These are phyloP conservation scores for Chionodraco myersi DNA, from an alignment of 2,113 vertebrate species.

Conservation along the genomic window DNA sequence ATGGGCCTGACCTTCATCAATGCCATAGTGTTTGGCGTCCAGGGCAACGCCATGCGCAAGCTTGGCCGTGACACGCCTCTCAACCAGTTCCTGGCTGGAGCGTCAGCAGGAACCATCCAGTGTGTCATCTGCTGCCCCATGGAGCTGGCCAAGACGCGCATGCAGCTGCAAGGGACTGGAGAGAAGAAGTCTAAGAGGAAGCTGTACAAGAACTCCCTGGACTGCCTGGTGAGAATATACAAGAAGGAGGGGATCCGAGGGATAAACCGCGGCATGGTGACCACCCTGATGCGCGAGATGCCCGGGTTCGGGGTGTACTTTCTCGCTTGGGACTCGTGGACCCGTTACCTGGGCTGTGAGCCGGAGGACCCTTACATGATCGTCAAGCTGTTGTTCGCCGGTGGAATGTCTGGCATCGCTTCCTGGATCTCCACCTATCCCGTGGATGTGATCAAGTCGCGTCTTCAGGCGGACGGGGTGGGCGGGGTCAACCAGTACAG, in stretches of 20 bases:
- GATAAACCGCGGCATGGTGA: conserved; percentile 94
- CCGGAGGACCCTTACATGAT: conserved; percentile 91
- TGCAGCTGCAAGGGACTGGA: conserved; percentile 95
- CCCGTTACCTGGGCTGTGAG: conserved; percentile 91
- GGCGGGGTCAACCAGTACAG: conserved; percentile 89
- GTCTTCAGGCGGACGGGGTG: conserved; percentile 93
- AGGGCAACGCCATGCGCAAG: conserved; percentile 92
- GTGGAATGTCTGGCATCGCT: conserved; percentile 92
- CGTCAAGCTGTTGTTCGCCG: conserved; percentile 94
- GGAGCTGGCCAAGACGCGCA: conserved; percentile 97
- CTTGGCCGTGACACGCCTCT: conserved; percentile 91
- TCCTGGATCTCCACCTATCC: conserved; percentile 98
- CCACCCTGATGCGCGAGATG: conserved; percentile 93
- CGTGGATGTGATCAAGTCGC: conserved; percentile 95
- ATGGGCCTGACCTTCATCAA: conserved; percentile 99
- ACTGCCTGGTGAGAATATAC: conserved; percentile 95
- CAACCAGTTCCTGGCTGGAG: conserved; percentile 95
- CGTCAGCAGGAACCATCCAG: conserved; percentile 94
- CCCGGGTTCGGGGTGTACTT: conserved; percentile 98
- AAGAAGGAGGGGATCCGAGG: conserved; percentile 90
- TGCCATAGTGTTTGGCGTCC: conserved; percentile 96
- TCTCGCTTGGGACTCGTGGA: conserved; percentile 91
- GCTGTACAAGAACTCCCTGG: conserved; percentile 94
- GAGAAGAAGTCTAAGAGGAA: conserved; percentile 89
- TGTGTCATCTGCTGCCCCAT: conserved; percentile 97